A percentile compares a stretch with the other conserved stretches of the same genome.
phyloP scores from a whole-genome alignment of 2,797 vertebrate genomes.

The Nyctalus aviator region DNA sequence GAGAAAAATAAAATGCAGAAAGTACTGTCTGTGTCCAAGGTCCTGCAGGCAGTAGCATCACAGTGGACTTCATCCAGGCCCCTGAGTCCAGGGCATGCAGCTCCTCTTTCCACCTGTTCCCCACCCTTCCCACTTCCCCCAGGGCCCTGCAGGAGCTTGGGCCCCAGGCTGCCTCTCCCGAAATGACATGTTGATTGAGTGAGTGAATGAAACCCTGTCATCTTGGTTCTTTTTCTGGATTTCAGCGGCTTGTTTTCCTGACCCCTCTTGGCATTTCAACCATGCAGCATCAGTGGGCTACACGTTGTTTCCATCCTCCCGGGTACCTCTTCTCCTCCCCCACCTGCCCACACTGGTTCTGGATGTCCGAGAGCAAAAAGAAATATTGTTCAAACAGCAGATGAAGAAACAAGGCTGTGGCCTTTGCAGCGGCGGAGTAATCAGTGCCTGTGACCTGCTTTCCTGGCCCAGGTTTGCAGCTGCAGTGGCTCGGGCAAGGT shows the following conservation, averaged over 20 bases:
- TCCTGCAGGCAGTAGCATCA: background rate
- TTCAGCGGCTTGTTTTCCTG: constrained; percentile 52
- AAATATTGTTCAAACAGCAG: constrained; percentile 66
- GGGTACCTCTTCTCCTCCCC: background rate
- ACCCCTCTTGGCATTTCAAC: constrained; percentile 55
- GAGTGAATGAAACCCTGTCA: background rate
- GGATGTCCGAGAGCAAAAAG: constrained; percentile 78
- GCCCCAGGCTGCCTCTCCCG: background rate
- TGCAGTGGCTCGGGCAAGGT: background rate
- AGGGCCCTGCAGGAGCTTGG: background rate
- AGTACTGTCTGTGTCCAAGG: background rate
- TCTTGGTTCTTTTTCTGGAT: background rate
- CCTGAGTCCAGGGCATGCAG: accelerated
- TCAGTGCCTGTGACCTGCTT: background rate
- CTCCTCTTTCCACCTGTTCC: too few species aligned
- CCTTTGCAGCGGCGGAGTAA: constrained; percentile 59
- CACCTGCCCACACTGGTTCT: constrained; percentile 4
- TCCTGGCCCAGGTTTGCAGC: constrained; percentile 49
- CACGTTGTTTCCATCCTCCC: background rate
- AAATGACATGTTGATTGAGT: background rate
- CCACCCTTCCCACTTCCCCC: too few species aligned
- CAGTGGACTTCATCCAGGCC: too few species aligned
- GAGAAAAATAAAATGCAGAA: background rate
- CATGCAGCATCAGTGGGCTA: background rate
- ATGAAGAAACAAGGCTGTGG: constrained; percentile 73